These are phyloP conservation scores for Grammomys dolichurus DNA, from an alignment of 2,113 vertebrate genomes.

Conservation along the genomic window DNA sequence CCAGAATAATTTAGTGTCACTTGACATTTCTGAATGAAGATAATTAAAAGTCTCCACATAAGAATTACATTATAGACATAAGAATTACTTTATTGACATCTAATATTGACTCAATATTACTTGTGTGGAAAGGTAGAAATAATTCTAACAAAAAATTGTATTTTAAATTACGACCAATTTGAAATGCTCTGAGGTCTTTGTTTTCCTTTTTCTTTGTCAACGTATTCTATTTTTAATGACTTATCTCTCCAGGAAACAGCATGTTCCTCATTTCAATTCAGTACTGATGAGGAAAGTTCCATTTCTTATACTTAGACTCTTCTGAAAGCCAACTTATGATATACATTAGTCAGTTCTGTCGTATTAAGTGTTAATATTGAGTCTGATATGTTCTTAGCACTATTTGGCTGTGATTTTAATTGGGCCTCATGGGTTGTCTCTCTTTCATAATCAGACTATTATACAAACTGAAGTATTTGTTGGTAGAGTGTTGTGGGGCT, in stretches of 20 bases:
- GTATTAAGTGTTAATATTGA: not conserved
- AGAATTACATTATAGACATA: not conserved
- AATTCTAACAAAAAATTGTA: not conserved
- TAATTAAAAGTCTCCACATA: constrained; percentile 41
- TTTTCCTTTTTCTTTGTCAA: not conserved
- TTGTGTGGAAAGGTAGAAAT: not conserved
- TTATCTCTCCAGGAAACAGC: not conserved
- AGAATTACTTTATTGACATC: not conserved
- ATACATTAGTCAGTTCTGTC: not conserved
- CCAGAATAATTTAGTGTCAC: not conserved
- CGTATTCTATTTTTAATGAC: not conserved
- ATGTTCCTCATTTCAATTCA: not conserved
- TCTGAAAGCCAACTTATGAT: not conserved
- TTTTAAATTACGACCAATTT: constrained; percentile 35
- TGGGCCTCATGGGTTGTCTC: not conserved
- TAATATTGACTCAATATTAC: constrained; percentile 30
- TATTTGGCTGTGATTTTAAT: constrained; percentile 21
- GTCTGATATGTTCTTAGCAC: not conserved
- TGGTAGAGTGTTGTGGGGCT: not conserved
- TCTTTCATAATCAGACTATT: constrained; percentile 52
- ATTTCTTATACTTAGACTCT: not conserved
- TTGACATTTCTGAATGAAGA: constrained; percentile 25
- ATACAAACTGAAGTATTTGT: constrained; percentile 20
- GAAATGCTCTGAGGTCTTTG: not conserved
- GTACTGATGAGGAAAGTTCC: not conserved